These are phyloP conservation scores for Ceratina japonica DNA, from an alignment of 1,140 invertebrate species.

Conservation along the genomic window DNA sequence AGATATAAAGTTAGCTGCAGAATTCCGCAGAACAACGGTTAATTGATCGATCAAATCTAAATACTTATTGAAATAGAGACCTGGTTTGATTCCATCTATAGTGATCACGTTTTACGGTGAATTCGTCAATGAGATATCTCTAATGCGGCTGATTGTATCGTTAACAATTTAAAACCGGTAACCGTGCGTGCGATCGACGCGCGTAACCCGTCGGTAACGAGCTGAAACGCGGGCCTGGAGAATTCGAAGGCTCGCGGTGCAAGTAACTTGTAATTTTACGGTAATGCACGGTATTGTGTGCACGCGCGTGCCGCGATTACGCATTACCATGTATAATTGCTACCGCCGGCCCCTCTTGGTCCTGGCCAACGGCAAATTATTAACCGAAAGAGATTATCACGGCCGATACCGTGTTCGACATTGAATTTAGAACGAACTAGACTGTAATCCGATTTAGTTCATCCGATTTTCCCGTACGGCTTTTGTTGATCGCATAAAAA, in stretches of 20 bases:
- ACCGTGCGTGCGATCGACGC: too few species aligned
- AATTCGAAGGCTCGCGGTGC: not conserved
- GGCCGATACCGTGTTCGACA: not conserved
- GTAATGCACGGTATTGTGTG: slow-evolving; percentile 34
- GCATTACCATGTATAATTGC: slow-evolving; percentile 41
- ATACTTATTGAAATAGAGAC: too few species aligned
- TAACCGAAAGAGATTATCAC: slow-evolving; percentile 33
- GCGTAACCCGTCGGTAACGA: not conserved
- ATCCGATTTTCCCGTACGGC: not conserved
- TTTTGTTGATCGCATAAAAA: too few species aligned
- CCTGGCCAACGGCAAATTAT: slow-evolving; percentile 8
- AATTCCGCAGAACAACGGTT: too few species aligned
- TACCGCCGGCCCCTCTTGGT: slow-evolving; percentile 9
- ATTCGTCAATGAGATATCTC: too few species aligned
- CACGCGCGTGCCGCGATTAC: slow-evolving; percentile 11
- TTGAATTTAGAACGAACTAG: not conserved
- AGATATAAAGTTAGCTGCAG: too few species aligned
- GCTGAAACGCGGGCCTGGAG: not conserved
- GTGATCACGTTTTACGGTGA: too few species aligned
- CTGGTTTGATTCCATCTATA: too few species aligned
- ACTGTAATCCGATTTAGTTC: not conserved
- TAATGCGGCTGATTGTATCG: too few species aligned
- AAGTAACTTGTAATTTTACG: slow-evolving; percentile 49
- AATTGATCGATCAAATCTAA: too few species aligned
- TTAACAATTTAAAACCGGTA: not conserved